Evolutionary conservation across 2,797 vertebrate genomes (phyloP).

Genomic region (Ceryle rudis): DNA sequence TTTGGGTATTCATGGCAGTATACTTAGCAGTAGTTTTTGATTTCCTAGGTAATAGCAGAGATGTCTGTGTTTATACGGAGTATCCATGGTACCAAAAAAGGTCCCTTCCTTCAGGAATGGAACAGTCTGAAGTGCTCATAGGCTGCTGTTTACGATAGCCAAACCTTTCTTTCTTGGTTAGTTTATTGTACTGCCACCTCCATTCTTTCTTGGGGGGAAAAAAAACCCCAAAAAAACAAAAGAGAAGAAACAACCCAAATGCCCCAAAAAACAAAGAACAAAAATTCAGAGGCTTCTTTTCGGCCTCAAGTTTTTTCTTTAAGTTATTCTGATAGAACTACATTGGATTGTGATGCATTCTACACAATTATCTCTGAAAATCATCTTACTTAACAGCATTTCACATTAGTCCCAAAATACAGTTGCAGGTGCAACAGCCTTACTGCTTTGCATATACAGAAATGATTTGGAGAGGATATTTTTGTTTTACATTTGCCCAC

Average conservation of each 20-base stretch:
- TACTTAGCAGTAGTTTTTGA: background rate
- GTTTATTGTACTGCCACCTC: rapidly evolving
- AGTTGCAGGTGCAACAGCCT: background rate
- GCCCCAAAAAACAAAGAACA: background rate
- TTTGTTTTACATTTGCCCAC: background rate
- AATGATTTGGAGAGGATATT: background rate
- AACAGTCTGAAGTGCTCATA: background rate
- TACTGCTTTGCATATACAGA: background rate
- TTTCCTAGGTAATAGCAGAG: background rate
- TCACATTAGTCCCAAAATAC: background rate
- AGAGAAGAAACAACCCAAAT: background rate
- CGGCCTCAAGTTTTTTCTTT: background rate
- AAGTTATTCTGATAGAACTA: background rate
- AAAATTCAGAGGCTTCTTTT: background rate
- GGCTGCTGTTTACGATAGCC: background rate
- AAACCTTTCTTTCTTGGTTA: background rate
- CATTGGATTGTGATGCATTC: background rate
- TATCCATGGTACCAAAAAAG: background rate
- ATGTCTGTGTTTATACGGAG: background rate
- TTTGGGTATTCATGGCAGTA: background rate
- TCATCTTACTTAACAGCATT: rapidly evolving
- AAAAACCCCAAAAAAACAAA: background rate
- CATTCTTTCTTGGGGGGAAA: background rate
- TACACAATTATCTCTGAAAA: background rate
- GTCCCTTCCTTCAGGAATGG: background rate